These are phyloP conservation scores for Seriola aureovittata DNA, from an alignment of 2,113 vertebrate genomes.

Conservation along the genomic window DNA sequence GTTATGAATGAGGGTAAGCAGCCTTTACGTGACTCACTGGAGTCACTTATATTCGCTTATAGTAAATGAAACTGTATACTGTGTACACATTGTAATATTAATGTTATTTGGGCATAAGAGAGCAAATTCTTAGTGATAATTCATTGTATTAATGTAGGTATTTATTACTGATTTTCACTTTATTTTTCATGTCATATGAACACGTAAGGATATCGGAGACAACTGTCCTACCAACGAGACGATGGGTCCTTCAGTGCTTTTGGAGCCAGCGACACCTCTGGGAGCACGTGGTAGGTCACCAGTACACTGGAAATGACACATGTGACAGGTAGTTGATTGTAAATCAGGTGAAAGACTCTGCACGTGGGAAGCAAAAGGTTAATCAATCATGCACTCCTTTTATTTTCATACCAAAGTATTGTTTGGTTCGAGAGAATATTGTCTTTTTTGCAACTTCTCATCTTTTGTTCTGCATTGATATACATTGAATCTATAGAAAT, in stretches of 20 bases:
- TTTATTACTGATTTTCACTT: not conserved
- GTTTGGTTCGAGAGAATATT: not conserved
- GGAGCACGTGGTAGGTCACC: constrained; percentile 90
- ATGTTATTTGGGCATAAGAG: not conserved
- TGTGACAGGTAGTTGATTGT: not conserved
- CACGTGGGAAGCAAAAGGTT: not conserved
- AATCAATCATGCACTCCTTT: not conserved
- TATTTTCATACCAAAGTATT: not conserved
- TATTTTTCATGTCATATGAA: not conserved
- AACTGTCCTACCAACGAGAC: constrained; percentile 88
- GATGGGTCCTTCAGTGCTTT: constrained; percentile 95
- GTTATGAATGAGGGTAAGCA: constrained; percentile 88
- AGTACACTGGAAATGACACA: not conserved
- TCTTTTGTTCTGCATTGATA: not conserved
- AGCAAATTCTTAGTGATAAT: not conserved
- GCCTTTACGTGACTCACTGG: not conserved
- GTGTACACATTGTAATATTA: not conserved
- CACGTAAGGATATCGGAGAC: constrained; percentile 88
- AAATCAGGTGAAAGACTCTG: not conserved
- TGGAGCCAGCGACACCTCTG: constrained; percentile 87
- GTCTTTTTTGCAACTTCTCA: not conserved
- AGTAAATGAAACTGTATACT: not conserved
- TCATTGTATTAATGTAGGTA: not conserved
- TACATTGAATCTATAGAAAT: not conserved
- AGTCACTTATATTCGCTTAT: not conserved